Base-by-base conservation (phyloP, 2,113 vertebrate species). In the Fulica atra region DNA sequence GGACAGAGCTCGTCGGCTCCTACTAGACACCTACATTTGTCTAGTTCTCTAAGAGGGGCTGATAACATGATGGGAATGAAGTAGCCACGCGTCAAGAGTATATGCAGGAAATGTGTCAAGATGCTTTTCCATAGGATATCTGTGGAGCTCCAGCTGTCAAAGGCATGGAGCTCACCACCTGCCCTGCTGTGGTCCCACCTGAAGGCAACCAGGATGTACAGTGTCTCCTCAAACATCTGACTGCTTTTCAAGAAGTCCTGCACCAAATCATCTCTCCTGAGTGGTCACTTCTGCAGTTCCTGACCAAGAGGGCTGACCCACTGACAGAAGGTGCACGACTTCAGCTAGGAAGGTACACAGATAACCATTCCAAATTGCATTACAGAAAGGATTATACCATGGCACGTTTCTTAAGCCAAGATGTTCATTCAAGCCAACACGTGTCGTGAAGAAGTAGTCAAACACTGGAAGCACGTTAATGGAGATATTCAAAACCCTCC, bases 221-320 rank as follows among this genome's bases (percentile, higher is more conserved):
- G 15, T 24, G 9, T 64, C 33, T 89, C 64, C 28, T 76, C 33
- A 81, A 60, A 64, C 12, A 25, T 87, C 5, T 46, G 16, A 72
- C 1, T 38, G 25, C 31, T 90, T 77, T 70, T 77, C 31, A 65
- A 50, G 80, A 63, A 70, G 33, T 9, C 35, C 16, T 44, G 38
- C 61, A 44, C 11, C 42, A 40, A 54, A 31, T 14, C 21, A 10
- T 60, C 31, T 21, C 25, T 48, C 11, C 38, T 0, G 0, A 70
- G 19, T 66, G 9, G 17, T 68, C 76, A 35, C 31, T 88, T 69
- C 0, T 0, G 35, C 40, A 93, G 71, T 33, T 83, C n/a, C 40
- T 61, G 56, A 33, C 15, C 54, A 61, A 69, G 26, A 73, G 50
- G 40, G 19, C 28, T 88, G 83, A 65, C 51, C 26, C 0, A 0